Evolutionary conservation across 2,888 invertebrate genomes (phyloP).

Genomic region (Melangyna quadrimaculata): DNA sequence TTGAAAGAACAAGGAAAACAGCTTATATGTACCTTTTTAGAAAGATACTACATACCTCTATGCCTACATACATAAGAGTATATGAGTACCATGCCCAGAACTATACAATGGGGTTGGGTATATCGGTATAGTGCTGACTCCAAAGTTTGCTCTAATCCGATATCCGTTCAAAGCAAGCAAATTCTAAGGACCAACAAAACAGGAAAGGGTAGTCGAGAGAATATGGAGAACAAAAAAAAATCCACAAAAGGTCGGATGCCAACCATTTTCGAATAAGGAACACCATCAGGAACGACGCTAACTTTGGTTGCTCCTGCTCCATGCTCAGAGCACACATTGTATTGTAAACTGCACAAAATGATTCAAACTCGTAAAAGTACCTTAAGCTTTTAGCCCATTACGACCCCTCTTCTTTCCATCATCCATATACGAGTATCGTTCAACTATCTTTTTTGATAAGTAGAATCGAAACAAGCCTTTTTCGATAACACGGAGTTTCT

Average conservation of each 20-base stretch:
- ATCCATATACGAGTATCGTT: slow-evolving; percentile 14
- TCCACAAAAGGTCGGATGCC: slow-evolving; percentile 52
- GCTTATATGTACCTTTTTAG: slow-evolving; percentile 38
- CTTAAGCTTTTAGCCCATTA: not conserved
- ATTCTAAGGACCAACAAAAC: slow-evolving; percentile 47
- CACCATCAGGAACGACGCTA: slow-evolving; percentile 16
- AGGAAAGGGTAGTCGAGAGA: too few species aligned
- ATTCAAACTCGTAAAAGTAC: slow-evolving; percentile 54
- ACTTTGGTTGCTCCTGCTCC: slow-evolving; percentile 14
- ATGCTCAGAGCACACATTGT: slow-evolving; percentile 36
- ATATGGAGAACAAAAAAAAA: slow-evolving; percentile 9
- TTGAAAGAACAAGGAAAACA: slow-evolving; percentile 62
- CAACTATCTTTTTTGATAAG: slow-evolving; percentile 46
- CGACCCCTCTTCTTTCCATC: not conserved
- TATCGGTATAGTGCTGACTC: slow-evolving; percentile 53
- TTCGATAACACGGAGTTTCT: slow-evolving; percentile 39
- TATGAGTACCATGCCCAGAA: not conserved
- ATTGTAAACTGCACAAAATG: slow-evolving; percentile 58
- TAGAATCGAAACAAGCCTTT: slow-evolving; percentile 45
- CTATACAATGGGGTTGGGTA: slow-evolving; percentile 1
- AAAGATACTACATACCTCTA: too few species aligned
- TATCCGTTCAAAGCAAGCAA: slow-evolving; percentile 64
- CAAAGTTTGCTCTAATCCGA: slow-evolving; percentile 64
- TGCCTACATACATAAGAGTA: too few species aligned
- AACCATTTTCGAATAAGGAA: slow-evolving; percentile 28